A percentile compares a stretch with the other conserved stretches of the same genome.
Evolutionary conservation across 2,797 vertebrate species (phyloP).

Genomic region (Numenius phaeopus): DNA sequence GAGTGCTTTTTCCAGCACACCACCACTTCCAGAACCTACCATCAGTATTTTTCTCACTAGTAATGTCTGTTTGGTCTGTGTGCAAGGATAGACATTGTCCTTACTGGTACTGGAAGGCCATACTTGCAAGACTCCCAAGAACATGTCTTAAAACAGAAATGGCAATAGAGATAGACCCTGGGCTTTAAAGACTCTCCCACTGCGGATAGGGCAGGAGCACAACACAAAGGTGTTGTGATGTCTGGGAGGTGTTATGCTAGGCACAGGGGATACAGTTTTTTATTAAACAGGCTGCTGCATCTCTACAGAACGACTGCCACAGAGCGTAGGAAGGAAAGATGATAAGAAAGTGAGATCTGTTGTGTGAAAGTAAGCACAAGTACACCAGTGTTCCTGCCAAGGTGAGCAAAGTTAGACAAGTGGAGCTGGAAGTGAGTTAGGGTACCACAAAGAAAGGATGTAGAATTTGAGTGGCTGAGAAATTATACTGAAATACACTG

Average conservation of each 20-base stretch:
- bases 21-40: not conserved
- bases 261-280: not conserved
- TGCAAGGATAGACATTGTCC: not conserved
- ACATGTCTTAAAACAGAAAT: not conserved
- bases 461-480: not conserved
- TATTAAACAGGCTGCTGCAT: not conserved
- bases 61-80: not conserved
- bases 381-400: not conserved
- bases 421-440: not conserved
- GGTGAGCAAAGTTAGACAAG: not conserved
- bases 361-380: not conserved
- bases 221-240: fast-evolving
- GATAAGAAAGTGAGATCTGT: not conserved
- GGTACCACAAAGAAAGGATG: not conserved
- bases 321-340: not conserved
- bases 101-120: not conserved
- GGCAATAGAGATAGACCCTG: fast-evolving
- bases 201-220: not conserved
- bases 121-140: not conserved
- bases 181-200: not conserved
- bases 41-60: not conserved
- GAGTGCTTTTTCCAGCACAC: not conserved
- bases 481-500: not conserved
- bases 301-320: not conserved
- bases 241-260: not conserved